Base-by-base conservation (phyloP, 2,888 invertebrate species). In the Pandemis corylana region DNA sequence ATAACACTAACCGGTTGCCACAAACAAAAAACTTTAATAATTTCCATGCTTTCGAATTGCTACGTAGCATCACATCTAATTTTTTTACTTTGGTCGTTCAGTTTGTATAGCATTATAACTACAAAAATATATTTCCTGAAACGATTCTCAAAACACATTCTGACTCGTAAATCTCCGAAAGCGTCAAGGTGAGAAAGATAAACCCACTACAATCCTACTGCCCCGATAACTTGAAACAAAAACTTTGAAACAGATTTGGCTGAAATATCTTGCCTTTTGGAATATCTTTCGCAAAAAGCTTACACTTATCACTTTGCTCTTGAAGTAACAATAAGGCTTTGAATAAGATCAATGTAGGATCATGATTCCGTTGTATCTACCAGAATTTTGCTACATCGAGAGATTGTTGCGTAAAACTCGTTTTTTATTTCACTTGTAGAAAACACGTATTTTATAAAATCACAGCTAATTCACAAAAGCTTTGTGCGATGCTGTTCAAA, bases 191-290 rank as follows among this genome's bases (percentile, higher is more conserved):
- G 71, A 67, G 59, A 56, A 62, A 71, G 75, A 75, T 75, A 75
- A 70, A 75, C 13, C 68, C 59, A 75, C 75, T 75, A 75, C 75
- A 75, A 75, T 71, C 71, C 56, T 56, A 71, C 20, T 67, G 59
- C 10, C 41, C 65, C 20, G 64, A 53, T 67, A 66, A 62, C 75
- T 74, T 42, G 70, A 56, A 70, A 67, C 70, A 75, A 67, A 70
- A 75, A 75, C 69, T 75, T 75, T 49, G 46, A 63, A 49, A 71
- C 62, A 67, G 75, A 71, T 75, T 75, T 67, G 53, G n/a, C 46
- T 62, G 66, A 53, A 67, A 75, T 70, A 62, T 53, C 70, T 61
- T 28, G 65, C 44, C 53, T 44, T 68, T 59, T 65, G 74, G 62
- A 73, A 70, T 65, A 66, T 63, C 67, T 63, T 53, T 63, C 62